phyloP scores from a whole-genome alignment of 1,140 invertebrate species.

The Drosophila kanapiae region DNA sequence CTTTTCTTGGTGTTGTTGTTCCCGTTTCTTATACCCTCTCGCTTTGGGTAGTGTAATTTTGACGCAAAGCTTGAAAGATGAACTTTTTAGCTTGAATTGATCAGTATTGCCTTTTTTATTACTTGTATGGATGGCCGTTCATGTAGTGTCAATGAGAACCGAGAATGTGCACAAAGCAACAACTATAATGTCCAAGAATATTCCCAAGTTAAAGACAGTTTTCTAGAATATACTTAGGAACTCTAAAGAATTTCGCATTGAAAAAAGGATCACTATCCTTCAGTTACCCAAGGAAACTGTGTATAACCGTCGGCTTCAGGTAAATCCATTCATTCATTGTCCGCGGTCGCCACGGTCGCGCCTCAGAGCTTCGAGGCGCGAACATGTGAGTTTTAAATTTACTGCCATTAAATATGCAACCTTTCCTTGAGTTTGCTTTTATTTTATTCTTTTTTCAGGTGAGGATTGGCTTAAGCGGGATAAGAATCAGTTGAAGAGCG shows the following conservation, averaged over 20 bases:
- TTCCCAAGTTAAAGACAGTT: background rate
- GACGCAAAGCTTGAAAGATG: no score
- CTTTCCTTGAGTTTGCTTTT: constrained; percentile 23
- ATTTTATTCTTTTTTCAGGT: constrained; percentile 2
- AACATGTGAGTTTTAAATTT: constrained; percentile 63
- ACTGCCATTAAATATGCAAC: constrained; percentile 58
- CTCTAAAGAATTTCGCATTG: background rate
- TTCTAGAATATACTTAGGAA: background rate
- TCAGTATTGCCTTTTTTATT: background rate
- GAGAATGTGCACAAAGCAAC: no score
- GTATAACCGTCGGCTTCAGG: constrained; percentile 15
- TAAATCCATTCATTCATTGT: constrained; percentile 55
- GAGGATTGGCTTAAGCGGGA: constrained; percentile 31
- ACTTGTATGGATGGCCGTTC: no score
- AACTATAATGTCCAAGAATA: background rate
- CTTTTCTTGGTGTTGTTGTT: constrained; percentile 16
- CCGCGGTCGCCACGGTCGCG: constrained; percentile 19
- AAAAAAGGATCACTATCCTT: background rate
- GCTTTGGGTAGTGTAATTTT: background rate
- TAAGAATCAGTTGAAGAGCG: constrained; percentile 32
- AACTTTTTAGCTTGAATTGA: background rate
- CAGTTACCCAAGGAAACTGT: background rate
- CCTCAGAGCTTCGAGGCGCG: constrained; percentile 43
- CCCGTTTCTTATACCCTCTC: background rate
- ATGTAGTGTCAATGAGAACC: no score